A percentile compares a stretch with the other conserved stretches of the same genome.
Evolutionary conservation across 2,888 invertebrate genomes (phyloP).

Genomic region (Chromoteleia sp.): DNA sequence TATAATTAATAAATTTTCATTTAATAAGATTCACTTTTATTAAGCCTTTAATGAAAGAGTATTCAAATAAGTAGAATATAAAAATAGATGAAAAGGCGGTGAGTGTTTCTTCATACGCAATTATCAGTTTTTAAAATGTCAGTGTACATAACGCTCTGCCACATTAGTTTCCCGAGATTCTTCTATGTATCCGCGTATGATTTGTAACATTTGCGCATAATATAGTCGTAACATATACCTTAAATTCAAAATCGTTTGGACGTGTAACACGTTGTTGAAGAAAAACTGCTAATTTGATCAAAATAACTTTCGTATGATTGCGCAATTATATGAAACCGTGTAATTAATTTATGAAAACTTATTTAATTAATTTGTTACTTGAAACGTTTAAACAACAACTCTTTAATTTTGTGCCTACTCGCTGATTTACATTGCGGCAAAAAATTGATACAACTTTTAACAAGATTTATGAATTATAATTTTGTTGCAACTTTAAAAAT

Average conservation of each 20-base stretch:
- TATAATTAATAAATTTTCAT: conserved; percentile 32
- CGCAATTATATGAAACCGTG: not conserved
- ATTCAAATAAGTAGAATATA: conserved; percentile 54
- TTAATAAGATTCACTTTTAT: conserved; percentile 25
- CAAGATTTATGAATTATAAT: no score
- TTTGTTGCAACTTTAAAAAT: no score
- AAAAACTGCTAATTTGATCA: conserved; percentile 1
- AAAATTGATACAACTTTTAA: no score
- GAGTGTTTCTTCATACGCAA: conserved; percentile 43
- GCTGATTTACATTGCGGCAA: no score
- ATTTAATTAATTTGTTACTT: no score
- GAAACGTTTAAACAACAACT: no score
- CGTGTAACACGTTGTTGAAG: not conserved
- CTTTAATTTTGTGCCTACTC: no score
- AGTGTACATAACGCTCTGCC: conserved; percentile 16
- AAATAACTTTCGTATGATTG: not conserved
- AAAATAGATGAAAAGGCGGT: conserved; percentile 31
- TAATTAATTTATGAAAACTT: not conserved
- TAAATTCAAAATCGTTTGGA: not conserved
- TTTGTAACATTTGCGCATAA: conserved; percentile 15
- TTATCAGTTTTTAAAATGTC: conserved; percentile 62
- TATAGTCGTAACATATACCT: not conserved
- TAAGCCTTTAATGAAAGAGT: conserved; percentile 35
- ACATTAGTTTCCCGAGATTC: conserved; percentile 17
- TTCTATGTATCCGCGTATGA: conserved; percentile 18